phyloP scores from a whole-genome alignment of 2,113 vertebrate genomes.

The Carettochelys insculpta region DNA sequence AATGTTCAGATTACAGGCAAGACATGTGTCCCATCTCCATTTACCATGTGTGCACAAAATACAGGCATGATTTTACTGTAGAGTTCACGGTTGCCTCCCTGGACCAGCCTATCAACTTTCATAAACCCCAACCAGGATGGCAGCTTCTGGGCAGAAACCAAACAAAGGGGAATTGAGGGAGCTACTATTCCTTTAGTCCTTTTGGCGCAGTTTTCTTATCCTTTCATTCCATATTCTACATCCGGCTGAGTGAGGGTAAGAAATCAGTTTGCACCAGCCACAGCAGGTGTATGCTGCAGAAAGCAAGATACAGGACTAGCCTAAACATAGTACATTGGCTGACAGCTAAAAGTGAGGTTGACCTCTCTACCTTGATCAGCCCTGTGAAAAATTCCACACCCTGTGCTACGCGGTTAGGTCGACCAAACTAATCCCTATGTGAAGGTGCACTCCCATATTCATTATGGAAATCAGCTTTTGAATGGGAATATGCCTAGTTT shows the following conservation, averaged over 20 bases:
- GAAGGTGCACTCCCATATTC: too few species aligned
- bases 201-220: conserved; percentile 21
- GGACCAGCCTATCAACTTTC: conserved; percentile 36
- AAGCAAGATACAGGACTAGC: not conserved
- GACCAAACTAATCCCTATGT: too few species aligned
- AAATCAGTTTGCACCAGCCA: not conserved
- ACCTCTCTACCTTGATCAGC: not conserved
- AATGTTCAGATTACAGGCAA: conserved; percentile 18
- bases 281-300: not conserved
- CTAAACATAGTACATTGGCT: not conserved
- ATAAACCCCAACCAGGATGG: conserved; percentile 16
- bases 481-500: too few species aligned
- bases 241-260: not conserved
- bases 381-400: not conserved
- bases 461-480: too few species aligned
- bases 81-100: conserved; percentile 1
- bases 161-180: conserved; percentile 29
- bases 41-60: conserved; percentile 41
- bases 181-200: conserved; percentile 30
- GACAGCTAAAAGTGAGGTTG: not conserved
- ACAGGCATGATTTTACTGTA: conserved; percentile 57
- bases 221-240: conserved; percentile 25
- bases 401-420: not conserved
- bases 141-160: conserved; percentile 41
- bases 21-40: conserved; percentile 45